Conservation (phyloP, 2,113 vertebrate species). For the Lasiurus cinereus region DNA sequence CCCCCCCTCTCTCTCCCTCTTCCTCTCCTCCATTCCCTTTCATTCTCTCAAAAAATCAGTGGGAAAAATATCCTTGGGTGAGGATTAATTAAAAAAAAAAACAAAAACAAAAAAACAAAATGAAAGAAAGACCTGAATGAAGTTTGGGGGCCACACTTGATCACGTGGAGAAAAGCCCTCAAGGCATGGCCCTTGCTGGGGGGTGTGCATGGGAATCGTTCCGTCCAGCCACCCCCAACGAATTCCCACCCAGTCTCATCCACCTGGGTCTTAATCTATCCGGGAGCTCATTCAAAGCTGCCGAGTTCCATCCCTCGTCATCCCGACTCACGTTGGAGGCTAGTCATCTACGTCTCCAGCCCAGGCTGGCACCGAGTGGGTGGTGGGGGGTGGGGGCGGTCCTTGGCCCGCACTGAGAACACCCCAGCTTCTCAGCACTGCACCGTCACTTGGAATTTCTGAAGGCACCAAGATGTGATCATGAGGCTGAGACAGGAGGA, state of each 20-base stretch:
- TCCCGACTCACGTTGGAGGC: not conserved
- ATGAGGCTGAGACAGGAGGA: not conserved
- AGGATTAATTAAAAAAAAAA: too few species aligned
- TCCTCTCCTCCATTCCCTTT: too few species aligned
- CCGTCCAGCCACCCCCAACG: too few species aligned
- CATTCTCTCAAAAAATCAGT: too few species aligned
- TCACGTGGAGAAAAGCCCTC: not conserved
- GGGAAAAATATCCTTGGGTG: too few species aligned
- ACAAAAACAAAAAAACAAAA: too few species aligned
- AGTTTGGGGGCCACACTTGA: not conserved
- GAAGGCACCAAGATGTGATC: not conserved
- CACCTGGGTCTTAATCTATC: not conserved
- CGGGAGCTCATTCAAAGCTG: not conserved
- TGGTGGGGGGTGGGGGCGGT: too few species aligned
- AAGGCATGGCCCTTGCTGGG: fast-evolving
- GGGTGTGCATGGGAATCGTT: not conserved
- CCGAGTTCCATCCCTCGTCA: not conserved
- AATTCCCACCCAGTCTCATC: not conserved
- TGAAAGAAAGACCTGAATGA: not conserved
- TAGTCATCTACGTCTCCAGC: not conserved
- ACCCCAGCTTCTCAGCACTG: not conserved
- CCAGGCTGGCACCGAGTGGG: too few species aligned
- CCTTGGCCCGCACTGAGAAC: not conserved
- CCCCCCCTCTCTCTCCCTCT: too few species aligned
- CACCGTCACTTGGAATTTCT: not conserved